Base-by-base conservation (phyloP, 2,888 invertebrate genomes). In the Rugalucina vietnamica region DNA sequence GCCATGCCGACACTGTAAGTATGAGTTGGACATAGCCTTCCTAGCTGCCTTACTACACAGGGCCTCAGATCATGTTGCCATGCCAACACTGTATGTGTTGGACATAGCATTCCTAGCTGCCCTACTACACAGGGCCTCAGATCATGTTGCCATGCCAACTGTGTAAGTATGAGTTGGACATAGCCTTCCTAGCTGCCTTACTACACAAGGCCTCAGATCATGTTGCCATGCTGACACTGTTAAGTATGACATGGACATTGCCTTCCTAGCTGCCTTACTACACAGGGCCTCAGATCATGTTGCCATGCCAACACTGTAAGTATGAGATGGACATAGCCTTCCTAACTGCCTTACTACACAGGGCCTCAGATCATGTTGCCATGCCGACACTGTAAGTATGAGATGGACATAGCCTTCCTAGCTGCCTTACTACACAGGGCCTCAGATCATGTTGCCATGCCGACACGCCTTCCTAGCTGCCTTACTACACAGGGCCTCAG, bases 21-120 rank as follows among this genome's bases (percentile, higher is more conserved):
- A 90, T 65, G 88, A 90, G 89, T 91, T 91, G 89, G 99, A 99
- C 95, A 97, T 98, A 95, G 97, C 98, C 0, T 96, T 97, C 83
- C 97, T 99, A 84, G 99, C 98, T 0, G 97, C 99, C 0, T 96
- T 99, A 32, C 96, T 99, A 75, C 98, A 99, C 95, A 96, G 98
- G 92, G 98, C 98, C 4, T 98, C 98, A 1, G 98, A 98, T 86
- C 96, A 98, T 93, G 96, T 97, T 49, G 97, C 98, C 90, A 96
- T 97, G 29, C 98, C 98, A 29, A 97, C 96, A 82, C 96, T 97
- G 93, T 97, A 97, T 94, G 96, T 97, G 89, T 91, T 91, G 89
- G 99, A 99, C 95, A 97, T 98, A 95, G 97, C 98, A 0, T 96
- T 97, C 83, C 97, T 99, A 84, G 99, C 98, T 0, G 97, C 99